These are phyloP conservation scores for Spilogale gracilis DNA, from an alignment of 2,113 vertebrate genomes.

Conservation along the genomic window DNA sequence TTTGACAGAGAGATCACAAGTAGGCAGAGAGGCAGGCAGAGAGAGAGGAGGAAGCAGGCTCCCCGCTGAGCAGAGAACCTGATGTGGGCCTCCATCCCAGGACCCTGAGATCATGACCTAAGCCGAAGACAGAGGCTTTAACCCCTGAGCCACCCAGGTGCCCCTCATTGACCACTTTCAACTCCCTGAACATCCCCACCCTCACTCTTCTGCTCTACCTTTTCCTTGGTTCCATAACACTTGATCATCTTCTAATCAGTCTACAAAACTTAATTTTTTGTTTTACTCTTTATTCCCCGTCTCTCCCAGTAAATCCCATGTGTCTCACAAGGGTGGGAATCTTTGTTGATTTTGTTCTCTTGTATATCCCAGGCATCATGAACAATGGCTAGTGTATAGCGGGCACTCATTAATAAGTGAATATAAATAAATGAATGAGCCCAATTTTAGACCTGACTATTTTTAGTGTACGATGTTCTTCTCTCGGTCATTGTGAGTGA, in stretches of 20 bases:
- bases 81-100: too few species aligned
- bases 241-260: not conserved
- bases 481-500: not conserved
- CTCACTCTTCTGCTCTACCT: not conserved
- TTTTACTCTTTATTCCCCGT: not conserved
- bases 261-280: not conserved
- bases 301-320: not conserved
- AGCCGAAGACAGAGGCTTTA: too few species aligned
- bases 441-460: not conserved
- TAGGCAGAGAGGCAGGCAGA: too few species aligned
- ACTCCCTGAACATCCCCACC: not conserved
- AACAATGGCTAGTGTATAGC: not conserved
- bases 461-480: not conserved
- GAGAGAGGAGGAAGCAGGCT: too few species aligned
- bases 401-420: not conserved
- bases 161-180: not conserved
- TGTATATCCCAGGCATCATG: too few species aligned
- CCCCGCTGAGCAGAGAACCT: too few species aligned
- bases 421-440: not conserved
- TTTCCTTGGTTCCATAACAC: not conserved
- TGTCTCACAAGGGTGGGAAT: not conserved
- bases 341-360: not conserved
- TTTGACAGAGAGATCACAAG: too few species aligned
- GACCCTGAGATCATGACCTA: too few species aligned
- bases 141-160: too few species aligned